Evolutionary conservation across 1,140 invertebrate genomes (phyloP), one percentile per base, ranked within the genome.

Genomic region (Papilio polytes): DNA sequence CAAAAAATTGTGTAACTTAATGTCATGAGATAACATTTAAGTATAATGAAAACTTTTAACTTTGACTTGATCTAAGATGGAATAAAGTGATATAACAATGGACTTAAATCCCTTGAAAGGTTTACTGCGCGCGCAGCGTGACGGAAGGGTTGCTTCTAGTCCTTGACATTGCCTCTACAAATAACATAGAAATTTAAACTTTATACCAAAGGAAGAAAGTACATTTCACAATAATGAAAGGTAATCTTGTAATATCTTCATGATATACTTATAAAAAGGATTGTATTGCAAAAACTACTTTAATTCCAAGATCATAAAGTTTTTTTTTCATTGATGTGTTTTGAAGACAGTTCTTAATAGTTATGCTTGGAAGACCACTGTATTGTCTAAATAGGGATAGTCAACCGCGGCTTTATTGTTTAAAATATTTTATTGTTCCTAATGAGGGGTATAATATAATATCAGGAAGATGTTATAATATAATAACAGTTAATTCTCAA

Each of bases 281-380:
- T 7, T 48, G 4, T 31, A 36, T 48, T 51, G 41, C 48, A 76
- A 76, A 76, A 53, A 51, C 72, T 4, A 31, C 41, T 53, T 53
- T 31, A 51, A 31, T 22, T 18, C 3, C 15, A 31, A 53, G 2
- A 2, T 0, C 10, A 12, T 84, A 90, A 85, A 51, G 84, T 85
- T 77, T 56, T 46, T 41, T 83, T 83, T 85, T 0, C 36, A 6
- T 59, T 84, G 66, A 51, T 31, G 3, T 9, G 10, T 53, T 76
- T 53, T 20, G 18, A 51, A 74, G 73, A 51, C 10, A 31, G 12
- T 80, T 84, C 85, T 72, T 85, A 74, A 66, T 81, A 79, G 89
- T 94, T 91, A 86, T 91, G 91, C 86, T 89, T 93, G 86, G 89
- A 59, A 88, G 90, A 90, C 87, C 89, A 88, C 88, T 86, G 88